These are phyloP conservation scores for Urocitellus parryii DNA, from an alignment of 2,113 vertebrate genomes.

Conservation along the genomic window DNA sequence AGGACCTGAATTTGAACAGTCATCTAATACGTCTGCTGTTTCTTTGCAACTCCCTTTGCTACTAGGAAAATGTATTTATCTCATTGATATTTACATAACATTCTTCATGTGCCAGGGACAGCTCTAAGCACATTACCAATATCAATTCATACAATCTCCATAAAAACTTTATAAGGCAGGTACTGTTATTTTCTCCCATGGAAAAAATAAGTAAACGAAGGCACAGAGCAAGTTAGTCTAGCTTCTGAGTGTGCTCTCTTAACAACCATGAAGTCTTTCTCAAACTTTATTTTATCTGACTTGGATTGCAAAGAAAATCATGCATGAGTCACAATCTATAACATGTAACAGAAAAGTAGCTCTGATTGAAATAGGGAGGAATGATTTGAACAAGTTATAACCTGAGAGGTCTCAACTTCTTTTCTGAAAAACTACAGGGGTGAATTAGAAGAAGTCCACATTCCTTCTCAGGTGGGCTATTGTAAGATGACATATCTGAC, in stretches of 20 bases:
- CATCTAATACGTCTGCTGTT: not conserved
- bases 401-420: not conserved
- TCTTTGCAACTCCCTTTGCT: not conserved
- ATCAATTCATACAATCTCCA: not conserved
- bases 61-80: not conserved
- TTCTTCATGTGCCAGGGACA: not conserved
- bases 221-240: not conserved
- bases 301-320: constrained; percentile 17
- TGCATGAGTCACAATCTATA: not conserved
- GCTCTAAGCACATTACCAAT: not conserved
- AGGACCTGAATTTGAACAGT: not conserved
- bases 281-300: not conserved
- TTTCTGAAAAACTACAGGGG: not conserved
- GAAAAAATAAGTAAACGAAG: not conserved
- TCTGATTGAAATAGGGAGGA: not conserved
- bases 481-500: not conserved
- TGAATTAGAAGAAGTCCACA: not conserved
- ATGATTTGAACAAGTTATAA: not conserved
- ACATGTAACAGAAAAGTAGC: not conserved
- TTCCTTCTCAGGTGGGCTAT: not conserved
- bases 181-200: not conserved
- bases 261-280: not conserved
- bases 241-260: not conserved
- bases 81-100: not conserved
- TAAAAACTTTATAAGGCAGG: not conserved